Evolutionary conservation across 2,888 invertebrate species (phyloP).

Genomic region (Diarsia mendica): DNA sequence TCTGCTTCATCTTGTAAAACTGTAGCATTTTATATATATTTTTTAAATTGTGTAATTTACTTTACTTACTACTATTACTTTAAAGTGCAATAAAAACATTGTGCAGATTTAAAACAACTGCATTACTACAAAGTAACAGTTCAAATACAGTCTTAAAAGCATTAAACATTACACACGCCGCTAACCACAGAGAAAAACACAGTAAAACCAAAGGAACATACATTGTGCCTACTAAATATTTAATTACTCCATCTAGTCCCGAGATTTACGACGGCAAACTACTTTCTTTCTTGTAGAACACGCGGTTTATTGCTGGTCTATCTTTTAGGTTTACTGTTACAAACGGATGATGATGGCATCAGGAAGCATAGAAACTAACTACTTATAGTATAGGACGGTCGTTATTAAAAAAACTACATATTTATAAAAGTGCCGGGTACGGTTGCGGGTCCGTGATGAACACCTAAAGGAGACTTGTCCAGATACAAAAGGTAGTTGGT

Average conservation of each 20-base stretch:
- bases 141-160: slow-evolving; percentile 7
- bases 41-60: too few relatives aligned
- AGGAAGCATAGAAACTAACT: not conserved
- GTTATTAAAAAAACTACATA: not conserved
- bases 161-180: not conserved
- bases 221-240: slow-evolving; percentile 45
- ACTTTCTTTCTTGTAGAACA: slow-evolving; percentile 23
- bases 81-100: too few relatives aligned
- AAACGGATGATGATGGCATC: not conserved
- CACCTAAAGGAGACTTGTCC: not conserved
- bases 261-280: slow-evolving; percentile 42
- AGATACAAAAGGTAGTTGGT: not conserved
- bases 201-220: slow-evolving; percentile 27
- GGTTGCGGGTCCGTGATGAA: too few relatives aligned
- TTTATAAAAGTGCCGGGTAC: too few relatives aligned
- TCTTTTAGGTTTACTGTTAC: slow-evolving; percentile 20
- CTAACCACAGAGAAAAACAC: slow-evolving; percentile 18
- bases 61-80: too few relatives aligned
- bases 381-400: not conserved
- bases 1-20: too few relatives aligned
- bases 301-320: slow-evolving; percentile 6
- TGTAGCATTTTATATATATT: too few relatives aligned
- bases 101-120: not conserved
- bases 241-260: slow-evolving; percentile 25
- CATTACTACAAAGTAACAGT: not conserved